Evolutionary conservation across 64 coral and sea anemone species (phyloP), one percentile per base, ranked within the genome.

Genomic region (Pocillopora verrucosa): DNA sequence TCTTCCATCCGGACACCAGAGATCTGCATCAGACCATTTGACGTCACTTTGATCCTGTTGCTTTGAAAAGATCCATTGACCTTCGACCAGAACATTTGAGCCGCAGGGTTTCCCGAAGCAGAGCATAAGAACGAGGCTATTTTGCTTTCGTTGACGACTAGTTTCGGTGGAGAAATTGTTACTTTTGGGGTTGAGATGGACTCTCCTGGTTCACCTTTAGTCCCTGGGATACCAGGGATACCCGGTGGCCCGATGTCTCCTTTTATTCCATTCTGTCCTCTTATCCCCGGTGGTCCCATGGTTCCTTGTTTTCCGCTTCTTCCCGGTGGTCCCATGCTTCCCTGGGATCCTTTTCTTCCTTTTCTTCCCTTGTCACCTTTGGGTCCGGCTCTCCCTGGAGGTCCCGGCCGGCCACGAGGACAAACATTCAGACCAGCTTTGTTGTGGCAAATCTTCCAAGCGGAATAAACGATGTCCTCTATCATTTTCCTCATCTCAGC

Each of bases 241-340:
- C 72, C 86, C 24, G 36, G 19, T 19, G 4, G 26, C 16, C 85
- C 85, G 17, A 41, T 87, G 9, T 76, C 45, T 59, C 85, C 85
- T 26, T 56, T 73, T 7, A 22, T 41, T 25, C 85, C 85, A 57
- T 60, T 87, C 17, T 36, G 22, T n/a, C 86, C 86, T 26, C 79
- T n/a, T 14, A 13, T 75, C 11, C 73, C 73, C 7, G 73, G 73
- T 13, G 36, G 73, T 26, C 73, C 73, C 36, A n/a, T 26, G 36
- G 13, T 10, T 75, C 73, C 73, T 75, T 38, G 24, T n/a, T 26
- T 26, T 34, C 73, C 73, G n/a, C 15, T n/a, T 38, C 13, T 75
- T 17, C 73, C 73, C 7, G 73, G 73, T 13, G 36, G 73, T 26
- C 73, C 73, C 36, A n/a, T 26, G 73, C 3, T 3, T 75, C 73